Percentiles rank a stretch among this genome's conserved stretches.
phyloP scores from a whole-genome alignment of 2,113 vertebrate genomes.

The Diglossa brunneiventris region DNA sequence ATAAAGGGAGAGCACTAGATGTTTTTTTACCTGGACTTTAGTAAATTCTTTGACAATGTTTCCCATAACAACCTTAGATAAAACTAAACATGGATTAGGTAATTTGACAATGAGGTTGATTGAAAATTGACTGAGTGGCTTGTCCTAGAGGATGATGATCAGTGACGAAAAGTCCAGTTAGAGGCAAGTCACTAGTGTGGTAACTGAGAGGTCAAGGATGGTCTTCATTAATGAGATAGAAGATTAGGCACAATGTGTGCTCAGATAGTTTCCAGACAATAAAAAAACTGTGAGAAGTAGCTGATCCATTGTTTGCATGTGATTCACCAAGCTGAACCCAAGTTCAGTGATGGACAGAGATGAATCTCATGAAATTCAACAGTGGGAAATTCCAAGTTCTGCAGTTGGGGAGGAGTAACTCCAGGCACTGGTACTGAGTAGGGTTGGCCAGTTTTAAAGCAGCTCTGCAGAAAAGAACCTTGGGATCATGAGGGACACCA shows the following conservation, averaged over 20 bases:
- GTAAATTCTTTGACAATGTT: background rate
- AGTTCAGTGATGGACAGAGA: background rate
- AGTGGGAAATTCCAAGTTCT: background rate
- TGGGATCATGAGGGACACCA: background rate
- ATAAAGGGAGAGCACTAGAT: background rate
- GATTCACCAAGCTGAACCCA: background rate
- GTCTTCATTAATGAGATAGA: background rate
- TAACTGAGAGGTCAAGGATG: background rate
- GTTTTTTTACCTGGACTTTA: background rate
- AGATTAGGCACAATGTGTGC: background rate
- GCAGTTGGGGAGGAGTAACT: background rate
- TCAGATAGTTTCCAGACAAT: background rate
- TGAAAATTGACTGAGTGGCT: background rate
- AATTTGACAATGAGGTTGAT: background rate
- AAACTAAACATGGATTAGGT: background rate
- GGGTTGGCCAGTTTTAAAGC: background rate
- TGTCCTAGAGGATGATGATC: background rate
- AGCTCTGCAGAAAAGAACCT: background rate
- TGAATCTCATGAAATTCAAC: background rate
- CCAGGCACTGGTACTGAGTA: fast-evolving
- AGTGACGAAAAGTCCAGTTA: background rate
- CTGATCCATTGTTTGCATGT: background rate
- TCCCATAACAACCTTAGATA: background rate
- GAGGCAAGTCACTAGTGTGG: background rate
- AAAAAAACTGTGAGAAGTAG: no score